Base-by-base conservation (phyloP, 2,797 vertebrate genomes). In the Moxostoma hubbsi region DNA sequence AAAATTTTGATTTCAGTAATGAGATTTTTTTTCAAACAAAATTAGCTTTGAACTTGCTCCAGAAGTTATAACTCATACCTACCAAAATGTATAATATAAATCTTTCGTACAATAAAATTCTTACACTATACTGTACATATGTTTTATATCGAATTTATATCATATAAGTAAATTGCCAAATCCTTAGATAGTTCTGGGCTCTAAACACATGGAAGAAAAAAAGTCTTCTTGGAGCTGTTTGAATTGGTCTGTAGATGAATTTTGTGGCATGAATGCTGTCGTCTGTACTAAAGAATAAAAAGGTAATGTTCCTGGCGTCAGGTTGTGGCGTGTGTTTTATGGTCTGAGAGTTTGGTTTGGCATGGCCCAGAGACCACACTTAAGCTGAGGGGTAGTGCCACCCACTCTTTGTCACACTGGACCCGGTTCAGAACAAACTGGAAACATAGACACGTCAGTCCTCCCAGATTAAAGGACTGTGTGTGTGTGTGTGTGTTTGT, bases 361-460 rank as follows among this genome's bases (percentile, higher is more conserved):
- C 91, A 86, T 54, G 0, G 70, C 45, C 24, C 1, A 53, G 78
- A 86, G 89, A 91, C 92, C 90, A 92, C 93, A 93, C 91, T 92
- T 91, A 88, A 86, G 85, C 86, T 86, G 88, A 90, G 88, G 89
- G 89, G 88, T 77, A 73, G 84, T 91, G 88, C 92, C 91, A 91
- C 91, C 90, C 92, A 91, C 91, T 89, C 89, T 89, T 91, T 91
- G 92, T 93, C 92, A 92, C 87, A 86, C 85, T 93, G 92, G 92
- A 93, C 55, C 75, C 66, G 57, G 84, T 88, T 93, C 93, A 93
- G 90, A 92, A 93, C 90, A 91, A 92, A 93, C 91, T 93, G 92
- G 92, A 93, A 94, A 93, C 85, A 91, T 77, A 74, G 89, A 88
- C 88, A 88, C 87, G 88, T 92, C 92, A 93, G 85, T 88, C 82